These are phyloP conservation scores for Koerneria pararmatus DNA, from an alignment of 2,888 invertebrate genomes.

Conservation along the genomic window DNA sequence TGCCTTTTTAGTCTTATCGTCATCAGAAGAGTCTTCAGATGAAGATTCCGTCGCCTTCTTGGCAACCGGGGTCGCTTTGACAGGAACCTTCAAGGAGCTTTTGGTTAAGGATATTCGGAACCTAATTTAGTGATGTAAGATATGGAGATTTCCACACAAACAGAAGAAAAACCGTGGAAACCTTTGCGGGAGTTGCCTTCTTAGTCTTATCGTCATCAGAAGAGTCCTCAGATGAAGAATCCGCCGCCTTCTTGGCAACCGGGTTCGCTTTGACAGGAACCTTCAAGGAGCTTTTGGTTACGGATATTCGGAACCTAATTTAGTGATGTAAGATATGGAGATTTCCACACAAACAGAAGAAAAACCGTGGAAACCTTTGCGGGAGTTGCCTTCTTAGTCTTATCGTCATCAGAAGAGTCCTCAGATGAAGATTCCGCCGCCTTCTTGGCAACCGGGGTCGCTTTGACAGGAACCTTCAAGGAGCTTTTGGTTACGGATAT, in stretches of 20 bases:
- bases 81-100: background rate
- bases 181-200: constrained; percentile 8
- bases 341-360: too few species aligned
- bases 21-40: constrained; percentile 31
- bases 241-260: too few species aligned
- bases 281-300: background rate
- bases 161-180: too few species aligned
- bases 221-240: constrained; percentile 27
- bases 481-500: background rate
- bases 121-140: too few species aligned
- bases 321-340: too few species aligned
- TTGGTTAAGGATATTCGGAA: background rate
- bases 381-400: constrained; percentile 19
- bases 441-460: too few species aligned
- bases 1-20: constrained; percentile 27
- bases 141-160: too few species aligned
- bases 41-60: constrained; percentile 26
- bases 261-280: too few species aligned
- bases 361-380: background rate
- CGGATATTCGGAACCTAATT: too few species aligned
- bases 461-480: too few species aligned
- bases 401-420: constrained; percentile 25
- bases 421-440: too few species aligned
- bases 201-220: constrained; percentile 20
- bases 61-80: constrained; percentile 18